Conservation (phyloP, 2,888 invertebrate species). For the Rotaria magnacalcarata region DNA sequence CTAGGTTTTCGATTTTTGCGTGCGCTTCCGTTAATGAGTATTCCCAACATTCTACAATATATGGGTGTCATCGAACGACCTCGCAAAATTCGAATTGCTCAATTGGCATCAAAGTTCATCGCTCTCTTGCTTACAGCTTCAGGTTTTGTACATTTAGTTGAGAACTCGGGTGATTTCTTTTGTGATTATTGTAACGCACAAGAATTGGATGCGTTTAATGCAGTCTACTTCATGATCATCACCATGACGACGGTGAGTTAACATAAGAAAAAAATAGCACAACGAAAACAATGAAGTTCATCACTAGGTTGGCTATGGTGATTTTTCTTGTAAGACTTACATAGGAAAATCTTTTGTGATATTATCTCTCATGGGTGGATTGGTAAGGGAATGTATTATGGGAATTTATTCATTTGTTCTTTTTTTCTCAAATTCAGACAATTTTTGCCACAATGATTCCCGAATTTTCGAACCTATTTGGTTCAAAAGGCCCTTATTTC, state of each 20-base stretch:
- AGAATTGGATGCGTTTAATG: slow-evolving; percentile 88
- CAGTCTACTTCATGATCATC: slow-evolving; percentile 98
- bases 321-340: slow-evolving; percentile 11
- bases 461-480: slow-evolving; percentile 99
- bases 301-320: slow-evolving; percentile 6
- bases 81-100: slow-evolving; percentile 98
- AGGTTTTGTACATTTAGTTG: slow-evolving; percentile 97
- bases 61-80: slow-evolving; percentile 99
- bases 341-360: background rate
- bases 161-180: slow-evolving; percentile 31
- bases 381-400: slow-evolving; percentile 73
- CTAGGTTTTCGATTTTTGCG: slow-evolving; percentile 96
- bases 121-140: slow-evolving; percentile 99
- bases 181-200: slow-evolving; percentile 33
- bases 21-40: slow-evolving; percentile 98
- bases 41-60: slow-evolving; percentile 99
- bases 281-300: too few species aligned
- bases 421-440: slow-evolving; percentile 67
- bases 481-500: slow-evolving; percentile 98
- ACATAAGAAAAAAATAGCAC: too few species aligned
- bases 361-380: slow-evolving; percentile 74
- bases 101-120: slow-evolving; percentile 99
- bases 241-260: slow-evolving; percentile 69
- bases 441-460: slow-evolving; percentile 99
- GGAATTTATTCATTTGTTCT: background rate